These are phyloP conservation scores for Cololabis saira DNA, from an alignment of 2,113 vertebrate species.

Conservation along the genomic window DNA sequence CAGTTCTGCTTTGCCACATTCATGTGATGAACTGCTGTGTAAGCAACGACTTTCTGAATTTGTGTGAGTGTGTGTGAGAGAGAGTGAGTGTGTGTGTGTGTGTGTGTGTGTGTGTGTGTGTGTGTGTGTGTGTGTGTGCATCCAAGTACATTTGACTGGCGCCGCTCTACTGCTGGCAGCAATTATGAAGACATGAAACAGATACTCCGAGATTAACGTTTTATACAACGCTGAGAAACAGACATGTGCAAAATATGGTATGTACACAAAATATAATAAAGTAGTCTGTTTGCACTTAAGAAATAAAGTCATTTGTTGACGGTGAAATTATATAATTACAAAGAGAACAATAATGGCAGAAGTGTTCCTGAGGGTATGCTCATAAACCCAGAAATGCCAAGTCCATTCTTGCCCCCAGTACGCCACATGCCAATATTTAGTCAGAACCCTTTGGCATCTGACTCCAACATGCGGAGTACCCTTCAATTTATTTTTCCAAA, in stretches of 20 bases:
- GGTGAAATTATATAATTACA: conserved; percentile 21
- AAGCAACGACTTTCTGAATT: conserved; percentile 20
- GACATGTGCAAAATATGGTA: conserved; percentile 23
- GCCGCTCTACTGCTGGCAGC: conserved; percentile 70
- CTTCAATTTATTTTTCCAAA: too few relatives aligned
- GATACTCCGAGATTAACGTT: conserved; percentile 57
- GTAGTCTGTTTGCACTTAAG: conserved; percentile 10
- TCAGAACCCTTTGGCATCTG: neutral
- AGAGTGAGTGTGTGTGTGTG: conserved; percentile 1
- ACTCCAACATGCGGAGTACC: neutral
- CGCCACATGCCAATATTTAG: neutral
- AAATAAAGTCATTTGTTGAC: conserved; percentile 7
- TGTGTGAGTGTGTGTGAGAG: neutral
- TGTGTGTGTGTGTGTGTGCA: neutral
- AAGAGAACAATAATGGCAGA: neutral
- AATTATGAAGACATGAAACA: conserved; percentile 76
- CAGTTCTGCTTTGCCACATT: conserved; percentile 58
- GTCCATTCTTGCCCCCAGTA: neutral
- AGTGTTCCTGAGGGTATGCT: neutral
- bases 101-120: conserved; percentile 14
- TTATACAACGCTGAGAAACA: conserved; percentile 44
- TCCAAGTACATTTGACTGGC: conserved; percentile 63
- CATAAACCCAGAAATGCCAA: neutral
- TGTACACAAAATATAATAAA: conserved; percentile 38
- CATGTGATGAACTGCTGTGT: conserved; percentile 34